Percentiles rank a stretch among this genome's conserved stretches.
phyloP scores from a whole-genome alignment of 2,113 vertebrate species.

The Boulengeromyrus knoepffleri region DNA sequence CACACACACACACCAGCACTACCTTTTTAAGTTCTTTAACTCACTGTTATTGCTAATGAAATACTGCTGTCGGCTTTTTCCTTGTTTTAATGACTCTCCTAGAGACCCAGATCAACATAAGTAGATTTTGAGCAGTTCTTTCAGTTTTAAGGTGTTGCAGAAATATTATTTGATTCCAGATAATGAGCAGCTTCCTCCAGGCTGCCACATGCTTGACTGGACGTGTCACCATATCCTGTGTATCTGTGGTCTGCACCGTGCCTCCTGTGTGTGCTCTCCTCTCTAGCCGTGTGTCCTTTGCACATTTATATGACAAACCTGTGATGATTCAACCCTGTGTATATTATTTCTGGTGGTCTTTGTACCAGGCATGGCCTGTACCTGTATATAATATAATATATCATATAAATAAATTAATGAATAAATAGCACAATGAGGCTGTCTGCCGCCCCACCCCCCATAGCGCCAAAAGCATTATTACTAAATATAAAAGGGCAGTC shows the following conservation, averaged over 20 bases:
- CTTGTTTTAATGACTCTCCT: background rate
- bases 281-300: conserved; percentile 21
- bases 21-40: background rate
- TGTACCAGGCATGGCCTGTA: background rate
- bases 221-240: conserved; percentile 10
- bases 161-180: background rate
- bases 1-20: background rate
- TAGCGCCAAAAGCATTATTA: background rate
- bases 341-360: background rate
- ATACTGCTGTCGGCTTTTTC: background rate
- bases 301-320: background rate
- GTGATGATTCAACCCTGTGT: conserved; percentile 11
- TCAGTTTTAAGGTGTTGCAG: background rate
- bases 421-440: background rate
- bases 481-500: background rate
- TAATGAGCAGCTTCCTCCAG: background rate
- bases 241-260: background rate
- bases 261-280: conserved; percentile 24
- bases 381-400: background rate
- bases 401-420: background rate
- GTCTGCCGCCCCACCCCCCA: too few relatives aligned
- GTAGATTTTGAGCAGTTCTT: background rate
- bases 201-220: background rate
- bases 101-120: background rate
- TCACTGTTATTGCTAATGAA: background rate